Conservation (phyloP, 2,888 invertebrate species). For the Tillus elongatus region DNA sequence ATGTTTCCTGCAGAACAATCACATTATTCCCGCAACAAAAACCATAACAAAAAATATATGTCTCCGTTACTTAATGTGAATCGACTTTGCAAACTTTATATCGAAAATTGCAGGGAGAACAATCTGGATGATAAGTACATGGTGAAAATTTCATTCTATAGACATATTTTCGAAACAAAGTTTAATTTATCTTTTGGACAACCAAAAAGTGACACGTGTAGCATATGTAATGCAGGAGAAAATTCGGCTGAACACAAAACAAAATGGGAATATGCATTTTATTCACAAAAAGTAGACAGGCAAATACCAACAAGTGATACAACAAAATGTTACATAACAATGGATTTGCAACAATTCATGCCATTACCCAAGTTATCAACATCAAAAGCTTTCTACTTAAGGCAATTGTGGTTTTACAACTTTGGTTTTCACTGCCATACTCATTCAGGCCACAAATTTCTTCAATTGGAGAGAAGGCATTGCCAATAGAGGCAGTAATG, state of each 20-base stretch:
- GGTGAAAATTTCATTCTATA: background rate
- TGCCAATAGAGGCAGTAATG: conserved; percentile 1
- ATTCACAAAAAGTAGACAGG: background rate
- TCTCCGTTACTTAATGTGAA: background rate
- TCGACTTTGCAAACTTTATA: background rate
- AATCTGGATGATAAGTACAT: background rate
- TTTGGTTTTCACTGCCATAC: conserved; percentile 17
- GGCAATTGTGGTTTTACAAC: conserved; percentile 24
- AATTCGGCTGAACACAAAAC: background rate
- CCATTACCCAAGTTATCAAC: conserved; percentile 21
- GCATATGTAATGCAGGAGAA: conserved; percentile 1
- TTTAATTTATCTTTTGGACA: background rate
- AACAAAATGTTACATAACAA: too few species aligned
- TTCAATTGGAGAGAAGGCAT: conserved; percentile 26
- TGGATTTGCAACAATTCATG: conserved; percentile 23
- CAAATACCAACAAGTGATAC: too few species aligned
- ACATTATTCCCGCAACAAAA: conserved; percentile 14
- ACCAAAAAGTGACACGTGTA: conserved; percentile 1
- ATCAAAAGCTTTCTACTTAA: conserved; percentile 20
- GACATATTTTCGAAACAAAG: background rate
- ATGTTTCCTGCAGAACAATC: conserved; percentile 15
- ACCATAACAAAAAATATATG: conserved; percentile 12
- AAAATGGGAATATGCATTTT: background rate
- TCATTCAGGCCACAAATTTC: conserved; percentile 12
- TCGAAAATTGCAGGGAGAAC: background rate